Percentiles rank a stretch among this genome's conserved stretches.
Conservation (phyloP, 2,888 invertebrate species). For the Drosophila ustulata region DNA sequence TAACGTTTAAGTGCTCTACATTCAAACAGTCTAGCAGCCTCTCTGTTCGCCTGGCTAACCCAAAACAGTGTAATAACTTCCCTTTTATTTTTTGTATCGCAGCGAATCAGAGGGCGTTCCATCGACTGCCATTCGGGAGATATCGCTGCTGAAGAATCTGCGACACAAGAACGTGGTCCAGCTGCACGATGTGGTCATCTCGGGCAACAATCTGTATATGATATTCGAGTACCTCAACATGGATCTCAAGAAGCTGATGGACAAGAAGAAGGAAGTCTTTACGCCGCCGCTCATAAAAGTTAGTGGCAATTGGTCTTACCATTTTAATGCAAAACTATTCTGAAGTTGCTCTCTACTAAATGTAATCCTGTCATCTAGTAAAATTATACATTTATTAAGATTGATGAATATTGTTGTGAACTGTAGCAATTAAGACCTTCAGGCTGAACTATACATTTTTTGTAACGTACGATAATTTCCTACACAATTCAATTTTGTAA, state of each 20-base stretch:
- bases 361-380: too few relatives aligned
- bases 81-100: not conserved
- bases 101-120: slow-evolving; percentile 99
- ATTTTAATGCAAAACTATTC: too few relatives aligned
- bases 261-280: slow-evolving; percentile 88
- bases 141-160: slow-evolving; percentile 95
- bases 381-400: too few relatives aligned
- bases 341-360: too few relatives aligned
- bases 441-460: too few relatives aligned
- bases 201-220: slow-evolving; percentile 93
- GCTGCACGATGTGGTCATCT: slow-evolving; percentile 94
- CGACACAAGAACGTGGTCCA: slow-evolving; percentile 96
- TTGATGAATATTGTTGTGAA: too few relatives aligned
- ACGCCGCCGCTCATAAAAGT: slow-evolving; percentile 90
- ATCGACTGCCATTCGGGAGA: slow-evolving; percentile 98
- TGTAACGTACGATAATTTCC: too few relatives aligned
- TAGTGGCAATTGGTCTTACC: not conserved
- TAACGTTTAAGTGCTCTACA: too few relatives aligned
- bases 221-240: slow-evolving; percentile 97
- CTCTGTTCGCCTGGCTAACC: too few relatives aligned
- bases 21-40: too few relatives aligned
- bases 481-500: too few relatives aligned
- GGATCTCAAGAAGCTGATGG: slow-evolving; percentile 96
- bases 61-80: not conserved
- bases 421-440: too few relatives aligned